Evolutionary conservation across 2,113 vertebrate species (phyloP).

Genomic region (Lycaon pictus): DNA sequence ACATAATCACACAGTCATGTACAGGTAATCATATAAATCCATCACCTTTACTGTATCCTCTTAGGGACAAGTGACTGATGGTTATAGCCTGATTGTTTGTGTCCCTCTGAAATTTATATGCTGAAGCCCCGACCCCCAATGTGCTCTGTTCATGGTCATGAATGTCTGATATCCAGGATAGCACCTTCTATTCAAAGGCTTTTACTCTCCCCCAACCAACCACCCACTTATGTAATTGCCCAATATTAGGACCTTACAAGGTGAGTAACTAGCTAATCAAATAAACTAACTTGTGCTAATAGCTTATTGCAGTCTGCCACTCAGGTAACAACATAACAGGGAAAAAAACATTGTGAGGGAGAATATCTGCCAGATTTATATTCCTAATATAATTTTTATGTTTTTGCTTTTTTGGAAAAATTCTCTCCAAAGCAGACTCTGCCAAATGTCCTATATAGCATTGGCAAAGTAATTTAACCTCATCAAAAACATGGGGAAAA

Average conservation of each 20-base stretch:
- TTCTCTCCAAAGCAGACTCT: conserved; percentile 45
- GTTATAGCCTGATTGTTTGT: too few species aligned
- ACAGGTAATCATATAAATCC: not conserved
- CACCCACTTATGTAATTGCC: not conserved
- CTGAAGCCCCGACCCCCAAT: not conserved
- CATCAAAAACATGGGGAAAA: conserved; percentile 19
- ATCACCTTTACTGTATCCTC: not conserved
- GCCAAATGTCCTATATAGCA: not conserved
- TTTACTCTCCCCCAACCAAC: not conserved
- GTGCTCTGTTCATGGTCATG: not conserved
- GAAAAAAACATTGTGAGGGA: not conserved
- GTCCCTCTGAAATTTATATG: not conserved
- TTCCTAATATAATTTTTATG: conserved; percentile 54
- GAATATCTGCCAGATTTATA: conserved; percentile 40
- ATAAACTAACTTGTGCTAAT: not conserved
- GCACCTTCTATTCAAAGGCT: not conserved
- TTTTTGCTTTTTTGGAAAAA: conserved; percentile 60
- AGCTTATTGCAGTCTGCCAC: conserved; percentile 23
- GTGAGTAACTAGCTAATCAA: conserved; percentile 7
- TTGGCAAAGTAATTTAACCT: not conserved
- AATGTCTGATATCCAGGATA: not conserved
- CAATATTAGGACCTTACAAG: not conserved
- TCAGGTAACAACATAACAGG: not conserved
- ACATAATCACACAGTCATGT: not conserved
- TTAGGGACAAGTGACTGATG: not conserved